Evolutionary conservation across 2,797 vertebrate genomes (phyloP).

Genomic region (Rallus crepitans): DNA sequence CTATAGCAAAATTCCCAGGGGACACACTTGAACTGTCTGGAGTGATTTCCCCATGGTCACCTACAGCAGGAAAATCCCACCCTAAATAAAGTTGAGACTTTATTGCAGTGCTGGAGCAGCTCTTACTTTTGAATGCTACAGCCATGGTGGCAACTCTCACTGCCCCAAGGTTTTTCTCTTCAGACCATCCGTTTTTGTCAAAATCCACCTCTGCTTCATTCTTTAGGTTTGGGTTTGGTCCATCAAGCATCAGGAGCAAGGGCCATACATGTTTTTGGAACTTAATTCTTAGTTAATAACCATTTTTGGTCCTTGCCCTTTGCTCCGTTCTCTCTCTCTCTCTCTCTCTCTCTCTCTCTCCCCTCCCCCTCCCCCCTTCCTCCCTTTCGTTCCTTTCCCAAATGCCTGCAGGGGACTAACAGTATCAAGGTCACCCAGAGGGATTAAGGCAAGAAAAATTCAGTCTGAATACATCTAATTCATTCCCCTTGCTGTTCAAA

Average conservation of each 20-base stretch:
- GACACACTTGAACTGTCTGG: neutral
- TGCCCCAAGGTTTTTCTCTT: neutral
- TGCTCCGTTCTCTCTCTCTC: no score
- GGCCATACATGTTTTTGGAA: neutral
- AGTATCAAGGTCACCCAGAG: neutral
- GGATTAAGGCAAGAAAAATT: neutral
- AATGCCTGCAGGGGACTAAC: neutral
- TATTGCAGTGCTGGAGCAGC: neutral
- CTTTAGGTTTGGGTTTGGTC: neutral
- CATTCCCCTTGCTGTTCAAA: fast-evolving
- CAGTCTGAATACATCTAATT: neutral
- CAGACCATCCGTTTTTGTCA: neutral
- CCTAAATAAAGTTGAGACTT: neutral
- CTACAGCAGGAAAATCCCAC: neutral
- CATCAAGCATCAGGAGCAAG: neutral
- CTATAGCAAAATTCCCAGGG: neutral
- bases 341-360: no score
- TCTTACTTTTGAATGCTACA: neutral
- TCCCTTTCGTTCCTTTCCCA: neutral
- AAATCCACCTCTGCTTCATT: neutral
- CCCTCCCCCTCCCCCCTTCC: no score
- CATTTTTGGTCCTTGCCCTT: neutral
- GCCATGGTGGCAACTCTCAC: neutral
- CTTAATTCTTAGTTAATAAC: neutral
- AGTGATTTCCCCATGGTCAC: neutral